Evolutionary conservation across 2,888 invertebrate genomes (phyloP).

Genomic region (Icerya purchasi): DNA sequence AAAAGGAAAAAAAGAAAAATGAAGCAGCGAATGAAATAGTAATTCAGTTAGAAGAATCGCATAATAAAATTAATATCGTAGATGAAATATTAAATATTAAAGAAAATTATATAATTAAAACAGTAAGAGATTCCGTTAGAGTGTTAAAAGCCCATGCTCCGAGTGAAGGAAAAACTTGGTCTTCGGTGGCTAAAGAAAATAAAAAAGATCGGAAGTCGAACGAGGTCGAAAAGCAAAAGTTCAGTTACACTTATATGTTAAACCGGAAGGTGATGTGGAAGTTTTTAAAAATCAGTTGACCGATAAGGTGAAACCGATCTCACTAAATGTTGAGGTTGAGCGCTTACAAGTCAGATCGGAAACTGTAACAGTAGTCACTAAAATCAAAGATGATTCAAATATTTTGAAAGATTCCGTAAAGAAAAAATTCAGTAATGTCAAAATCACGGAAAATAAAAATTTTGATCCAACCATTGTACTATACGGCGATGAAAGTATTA

Average conservation of each 20-base stretch:
- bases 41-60: background rate
- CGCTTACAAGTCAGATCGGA: background rate
- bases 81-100: background rate
- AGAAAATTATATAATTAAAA: background rate
- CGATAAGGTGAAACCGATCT: background rate
- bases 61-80: background rate
- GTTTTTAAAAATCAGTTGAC: background rate
- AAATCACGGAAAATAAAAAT: background rate
- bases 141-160: background rate
- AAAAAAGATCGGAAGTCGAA: too few relatives aligned
- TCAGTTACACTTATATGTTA: background rate
- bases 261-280: background rate
- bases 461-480: background rate
- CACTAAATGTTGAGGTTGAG: background rate
- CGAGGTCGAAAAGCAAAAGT: too few relatives aligned
- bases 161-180: background rate
- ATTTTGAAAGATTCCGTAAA: background rate
- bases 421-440: background rate
- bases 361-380: background rate
- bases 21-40: background rate
- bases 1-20: background rate
- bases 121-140: background rate
- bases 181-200: background rate
- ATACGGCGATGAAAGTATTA: background rate
- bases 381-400: background rate